Percentiles rank a stretch among this genome's conserved stretches.
Conservation (phyloP, 1,140 invertebrate species). For the Drosophila sulfurigaster region DNA sequence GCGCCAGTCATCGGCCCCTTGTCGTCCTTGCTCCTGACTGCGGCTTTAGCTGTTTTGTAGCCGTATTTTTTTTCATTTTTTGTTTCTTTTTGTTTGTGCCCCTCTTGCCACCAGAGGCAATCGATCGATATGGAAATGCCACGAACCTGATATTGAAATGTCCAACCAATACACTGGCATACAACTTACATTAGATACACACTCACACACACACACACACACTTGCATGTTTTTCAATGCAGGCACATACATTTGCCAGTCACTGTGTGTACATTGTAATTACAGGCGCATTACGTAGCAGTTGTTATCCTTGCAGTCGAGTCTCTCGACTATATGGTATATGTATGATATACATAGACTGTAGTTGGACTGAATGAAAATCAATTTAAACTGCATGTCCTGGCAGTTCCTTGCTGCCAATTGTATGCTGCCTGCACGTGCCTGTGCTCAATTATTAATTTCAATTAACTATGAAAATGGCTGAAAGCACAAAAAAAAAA, state of each 20-base stretch:
- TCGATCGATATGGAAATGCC: constrained; percentile 79
- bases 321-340: constrained; percentile 3
- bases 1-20: constrained; percentile 10
- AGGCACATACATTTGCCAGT: constrained; percentile 31
- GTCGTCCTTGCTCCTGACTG: constrained; percentile 6
- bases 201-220: background rate
- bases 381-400: constrained; percentile 64
- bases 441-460: constrained; percentile 65
- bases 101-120: constrained; percentile 12
- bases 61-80: background rate
- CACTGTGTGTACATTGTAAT: constrained; percentile 69
- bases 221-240: constrained; percentile 22
- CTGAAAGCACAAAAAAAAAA: constrained; percentile 20
- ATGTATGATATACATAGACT: background rate
- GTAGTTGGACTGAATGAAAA: constrained; percentile 34
- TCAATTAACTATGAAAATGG: constrained; percentile 60
- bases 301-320: constrained; percentile 58
- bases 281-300: constrained; percentile 60
- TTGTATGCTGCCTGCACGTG: constrained; percentile 17
- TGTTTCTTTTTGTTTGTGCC: background rate
- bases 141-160: constrained; percentile 75
- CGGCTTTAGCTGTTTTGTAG: constrained; percentile 4
- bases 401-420: constrained; percentile 12
- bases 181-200: constrained; percentile 22
- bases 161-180: constrained; percentile 33